phyloP scores from a whole-genome alignment of 2,113 vertebrate species.

The Hystrix brachyura region DNA sequence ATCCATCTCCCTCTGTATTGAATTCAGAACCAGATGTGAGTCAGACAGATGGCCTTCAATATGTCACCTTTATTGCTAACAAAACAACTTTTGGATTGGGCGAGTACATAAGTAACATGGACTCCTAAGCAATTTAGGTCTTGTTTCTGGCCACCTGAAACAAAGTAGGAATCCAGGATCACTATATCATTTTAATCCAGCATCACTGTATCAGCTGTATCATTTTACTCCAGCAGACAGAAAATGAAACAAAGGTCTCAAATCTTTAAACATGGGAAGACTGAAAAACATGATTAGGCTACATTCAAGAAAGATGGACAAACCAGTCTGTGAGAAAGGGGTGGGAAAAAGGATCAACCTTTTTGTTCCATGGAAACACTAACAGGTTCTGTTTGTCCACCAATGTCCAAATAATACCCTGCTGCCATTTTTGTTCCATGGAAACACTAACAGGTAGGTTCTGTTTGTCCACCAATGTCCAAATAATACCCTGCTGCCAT shows the following conservation, averaged over 20 bases:
- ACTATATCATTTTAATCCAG: neutral
- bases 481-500: neutral
- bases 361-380: neutral
- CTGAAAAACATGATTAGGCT: neutral
- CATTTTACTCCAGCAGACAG: neutral
- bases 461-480: neutral
- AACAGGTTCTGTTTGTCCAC: neutral
- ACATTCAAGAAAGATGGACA: neutral
- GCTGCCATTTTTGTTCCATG: neutral
- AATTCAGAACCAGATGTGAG: constrained; percentile 49
- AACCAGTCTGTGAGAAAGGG: neutral
- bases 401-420: fast-evolving
- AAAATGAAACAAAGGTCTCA: neutral
- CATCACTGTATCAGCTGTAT: neutral
- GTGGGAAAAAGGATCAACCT: neutral
- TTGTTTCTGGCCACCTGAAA: neutral
- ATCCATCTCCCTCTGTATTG: constrained; percentile 16
- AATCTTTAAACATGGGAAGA: neutral
- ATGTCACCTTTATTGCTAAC: constrained; percentile 16
- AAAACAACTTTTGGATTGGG: neutral
- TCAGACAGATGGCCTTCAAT: constrained; percentile 5
- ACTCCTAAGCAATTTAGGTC: neutral
- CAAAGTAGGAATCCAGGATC: neutral
- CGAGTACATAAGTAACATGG: neutral
- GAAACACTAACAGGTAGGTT: neutral